A percentile compares a stretch with the other conserved stretches of the same genome.
phyloP scores from a whole-genome alignment of 2,113 vertebrate genomes.

The Microtus oregoni region DNA sequence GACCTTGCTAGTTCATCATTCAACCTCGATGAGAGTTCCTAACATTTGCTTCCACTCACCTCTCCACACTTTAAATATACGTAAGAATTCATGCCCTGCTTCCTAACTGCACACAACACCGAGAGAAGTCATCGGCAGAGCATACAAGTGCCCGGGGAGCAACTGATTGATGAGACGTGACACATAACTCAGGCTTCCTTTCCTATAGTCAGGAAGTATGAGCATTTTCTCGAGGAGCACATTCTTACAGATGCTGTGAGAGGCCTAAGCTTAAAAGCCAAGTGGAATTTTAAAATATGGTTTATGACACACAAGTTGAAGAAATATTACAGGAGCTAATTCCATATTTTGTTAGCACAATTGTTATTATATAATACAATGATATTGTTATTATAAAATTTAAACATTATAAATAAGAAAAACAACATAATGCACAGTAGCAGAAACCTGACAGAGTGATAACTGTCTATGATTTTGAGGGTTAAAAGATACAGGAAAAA shows the following conservation, averaged over 20 bases:
- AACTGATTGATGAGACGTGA: not conserved
- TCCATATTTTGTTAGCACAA: not conserved
- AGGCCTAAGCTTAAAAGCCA: not conserved
- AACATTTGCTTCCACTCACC: not conserved
- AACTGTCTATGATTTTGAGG: not conserved
- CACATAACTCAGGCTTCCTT: not conserved
- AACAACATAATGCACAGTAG: not conserved
- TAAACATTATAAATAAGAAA: slow-evolving; percentile 33
- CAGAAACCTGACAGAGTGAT: not conserved
- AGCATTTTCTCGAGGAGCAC: not conserved
- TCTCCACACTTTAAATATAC: not conserved
- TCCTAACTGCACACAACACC: not conserved
- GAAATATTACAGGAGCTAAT: not conserved
- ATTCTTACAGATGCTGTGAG: not conserved
- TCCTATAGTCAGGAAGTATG: not conserved
- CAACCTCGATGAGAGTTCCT: not conserved
- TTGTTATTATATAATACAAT: not conserved
- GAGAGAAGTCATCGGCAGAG: not conserved
- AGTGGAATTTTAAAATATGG: not conserved
- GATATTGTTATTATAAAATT: not conserved
- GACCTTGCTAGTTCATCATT: not conserved
- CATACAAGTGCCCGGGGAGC: not conserved
- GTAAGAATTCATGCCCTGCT: not conserved
- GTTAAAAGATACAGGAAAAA: not conserved
- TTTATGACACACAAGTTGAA: not conserved